Base-by-base conservation (phyloP, 2,113 vertebrate genomes). In the Eulacestoma nigropectus region DNA sequence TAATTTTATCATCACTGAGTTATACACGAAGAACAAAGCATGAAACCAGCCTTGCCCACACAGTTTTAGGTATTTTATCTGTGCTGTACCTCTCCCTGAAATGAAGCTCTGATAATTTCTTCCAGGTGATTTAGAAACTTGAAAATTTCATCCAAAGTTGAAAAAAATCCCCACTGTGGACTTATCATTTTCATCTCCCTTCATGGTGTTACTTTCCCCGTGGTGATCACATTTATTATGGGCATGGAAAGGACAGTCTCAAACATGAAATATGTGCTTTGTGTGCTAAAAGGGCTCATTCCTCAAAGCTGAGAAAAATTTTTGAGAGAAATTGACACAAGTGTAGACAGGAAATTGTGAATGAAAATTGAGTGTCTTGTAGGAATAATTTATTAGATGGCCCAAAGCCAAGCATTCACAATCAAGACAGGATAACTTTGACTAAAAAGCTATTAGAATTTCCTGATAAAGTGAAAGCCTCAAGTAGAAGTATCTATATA, bases 371-470 rank as follows among this genome's bases (percentile, higher is more conserved):
- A 91, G 69, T 93, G 47, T 47, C 35, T 20, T 94, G 84, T 60
- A 63, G 75, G 75, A 96, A 95, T 94, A 91, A 95, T 88, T 90
- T 91, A 91, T 94, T 93, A 94, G 82, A 35, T 91, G 93, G 87
- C 78, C 59, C 74, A 91, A 94, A 91, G 75, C 89, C 93, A 91
- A 93, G 87, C 52, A 90, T 80, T 64, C 1, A 0, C 79, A 93
- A 90, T 86, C 78, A 93, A 78, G 87, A 16, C 67, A 78, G 50
- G 72, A 91, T 63, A 93, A 83, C 72, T 91, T 93, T 55, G 50
- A 62, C 55, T 87, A 90, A 88, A 85, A 94, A 85, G 8, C 21
- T 39, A 80, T 90, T 73, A 79, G 35, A 49, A 30, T 73, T 85
- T 87, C 74, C n/a, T 90, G 80, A 89, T 68, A 68, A 91, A 88